Evolutionary conservation across 2,888 invertebrate species (phyloP).

Genomic region (Ashinkailepas kermadecensis): DNA sequence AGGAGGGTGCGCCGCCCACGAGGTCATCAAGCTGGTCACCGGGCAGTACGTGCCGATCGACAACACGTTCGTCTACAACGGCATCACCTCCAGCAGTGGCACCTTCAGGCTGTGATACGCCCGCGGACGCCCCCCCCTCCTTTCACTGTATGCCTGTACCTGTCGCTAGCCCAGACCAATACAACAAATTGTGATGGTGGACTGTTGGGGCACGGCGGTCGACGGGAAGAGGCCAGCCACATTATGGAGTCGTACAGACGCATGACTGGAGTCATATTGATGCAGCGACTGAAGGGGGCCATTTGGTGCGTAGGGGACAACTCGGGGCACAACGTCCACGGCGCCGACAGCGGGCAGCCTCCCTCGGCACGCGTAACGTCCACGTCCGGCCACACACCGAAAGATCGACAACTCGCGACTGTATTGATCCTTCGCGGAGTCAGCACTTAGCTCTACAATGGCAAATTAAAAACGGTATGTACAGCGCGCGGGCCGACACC

Average conservation of each 20-base stretch:
- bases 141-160: background rate
- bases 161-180: background rate
- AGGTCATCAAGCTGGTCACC: conserved; percentile 89
- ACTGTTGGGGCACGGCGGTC: too few species aligned
- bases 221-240: too few species aligned
- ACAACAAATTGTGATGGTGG: background rate
- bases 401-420: background rate
- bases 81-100: conserved; percentile 74
- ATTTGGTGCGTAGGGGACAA: too few species aligned
- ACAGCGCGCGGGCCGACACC: background rate
- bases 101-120: conserved; percentile 63
- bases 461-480: background rate
- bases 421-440: background rate
- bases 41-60: conserved; percentile 92
- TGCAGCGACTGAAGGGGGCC: too few species aligned
- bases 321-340: too few species aligned
- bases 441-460: conserved; percentile 1
- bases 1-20: conserved; percentile 91
- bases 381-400: background rate
- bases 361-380: too few species aligned
- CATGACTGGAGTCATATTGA: too few species aligned
- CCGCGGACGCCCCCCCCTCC: background rate
- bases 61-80: conserved; percentile 93
- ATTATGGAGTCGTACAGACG: too few species aligned
- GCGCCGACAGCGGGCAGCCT: background rate